Conservation (phyloP, 2,888 invertebrate genomes). For the Papilio elwesi region DNA sequence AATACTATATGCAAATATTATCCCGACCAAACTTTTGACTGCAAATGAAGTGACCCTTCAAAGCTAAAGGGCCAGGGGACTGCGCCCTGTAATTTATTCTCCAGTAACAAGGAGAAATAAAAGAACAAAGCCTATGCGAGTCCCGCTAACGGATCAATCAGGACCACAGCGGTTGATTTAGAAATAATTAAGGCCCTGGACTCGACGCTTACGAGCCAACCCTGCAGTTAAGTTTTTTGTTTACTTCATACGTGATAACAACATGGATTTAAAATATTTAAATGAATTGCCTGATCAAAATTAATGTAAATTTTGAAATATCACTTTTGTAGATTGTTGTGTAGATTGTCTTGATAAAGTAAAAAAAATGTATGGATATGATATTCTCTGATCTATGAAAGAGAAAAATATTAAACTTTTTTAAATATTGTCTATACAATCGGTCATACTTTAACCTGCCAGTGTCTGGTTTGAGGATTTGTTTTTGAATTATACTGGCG, state of each 20-base stretch:
- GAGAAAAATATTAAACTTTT: no score
- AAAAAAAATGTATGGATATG: no score
- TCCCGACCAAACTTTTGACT: constrained; percentile 23
- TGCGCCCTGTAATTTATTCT: constrained; percentile 31
- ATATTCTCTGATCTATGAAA: no score
- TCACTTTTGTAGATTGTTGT: no score
- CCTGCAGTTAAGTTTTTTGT: constrained; percentile 43
- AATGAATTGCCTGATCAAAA: neutral
- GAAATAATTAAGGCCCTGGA: constrained; percentile 46
- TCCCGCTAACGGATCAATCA: constrained; percentile 40
- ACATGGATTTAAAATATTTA: neutral
- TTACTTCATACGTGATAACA: neutral
- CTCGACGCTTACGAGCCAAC: constrained; percentile 9
- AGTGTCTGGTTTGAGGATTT: no score
- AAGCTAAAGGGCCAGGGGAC: constrained; percentile 15
- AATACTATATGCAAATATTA: constrained; percentile 16
- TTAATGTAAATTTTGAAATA: no score
- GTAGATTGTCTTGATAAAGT: no score
- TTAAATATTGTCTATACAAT: no score
- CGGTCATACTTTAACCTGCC: no score
- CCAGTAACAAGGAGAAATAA: constrained; percentile 39
- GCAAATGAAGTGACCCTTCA: constrained; percentile 35
- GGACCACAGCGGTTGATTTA: constrained; percentile 44
- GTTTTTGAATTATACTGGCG: no score
- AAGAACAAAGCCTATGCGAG: constrained; percentile 42